A percentile compares a stretch with the other conserved stretches of the same genome.
Conservation (phyloP, 2,888 invertebrate genomes). For the Thelaira solivaga region DNA sequence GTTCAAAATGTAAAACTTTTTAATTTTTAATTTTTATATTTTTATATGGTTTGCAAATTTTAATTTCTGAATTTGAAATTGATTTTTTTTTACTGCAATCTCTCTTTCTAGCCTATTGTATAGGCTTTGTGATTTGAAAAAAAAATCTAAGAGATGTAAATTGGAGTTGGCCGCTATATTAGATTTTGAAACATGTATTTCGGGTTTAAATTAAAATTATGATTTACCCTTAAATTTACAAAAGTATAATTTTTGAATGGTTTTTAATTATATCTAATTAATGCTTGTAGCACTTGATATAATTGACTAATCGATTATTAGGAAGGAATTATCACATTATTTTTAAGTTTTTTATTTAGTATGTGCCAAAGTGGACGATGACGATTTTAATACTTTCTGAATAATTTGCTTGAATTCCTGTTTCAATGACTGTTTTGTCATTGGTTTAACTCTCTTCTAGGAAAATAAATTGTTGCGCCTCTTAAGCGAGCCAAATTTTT, state of each 20-base stretch:
- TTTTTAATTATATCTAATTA: constrained; percentile 21
- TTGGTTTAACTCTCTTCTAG: constrained; percentile 71
- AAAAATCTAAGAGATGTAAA: background rate
- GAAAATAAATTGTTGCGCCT: constrained; percentile 79
- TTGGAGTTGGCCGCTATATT: too few species aligned
- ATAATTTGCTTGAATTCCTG: constrained; percentile 68
- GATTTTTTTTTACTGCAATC: too few species aligned
- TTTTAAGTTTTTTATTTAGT: constrained; percentile 30
- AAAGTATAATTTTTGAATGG: background rate
- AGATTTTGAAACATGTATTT: background rate
- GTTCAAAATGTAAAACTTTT: too few species aligned
- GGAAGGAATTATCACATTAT: constrained; percentile 20
- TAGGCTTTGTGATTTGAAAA: too few species aligned
- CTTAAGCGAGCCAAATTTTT: constrained; percentile 78
- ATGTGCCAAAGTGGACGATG: constrained; percentile 21
- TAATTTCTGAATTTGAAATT: too few species aligned
- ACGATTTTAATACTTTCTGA: constrained; percentile 64
- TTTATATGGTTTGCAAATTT: too few species aligned
- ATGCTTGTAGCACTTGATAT: constrained; percentile 22
- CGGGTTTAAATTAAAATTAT: background rate
- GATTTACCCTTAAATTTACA: background rate
- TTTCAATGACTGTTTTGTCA: constrained; percentile 68
- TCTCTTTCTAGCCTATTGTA: too few species aligned
- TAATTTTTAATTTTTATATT: too few species aligned
- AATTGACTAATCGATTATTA: constrained; percentile 39